These are phyloP conservation scores for Ochropleura leucogaster DNA, from an alignment of 2,888 invertebrate species.

Conservation along the genomic window DNA sequence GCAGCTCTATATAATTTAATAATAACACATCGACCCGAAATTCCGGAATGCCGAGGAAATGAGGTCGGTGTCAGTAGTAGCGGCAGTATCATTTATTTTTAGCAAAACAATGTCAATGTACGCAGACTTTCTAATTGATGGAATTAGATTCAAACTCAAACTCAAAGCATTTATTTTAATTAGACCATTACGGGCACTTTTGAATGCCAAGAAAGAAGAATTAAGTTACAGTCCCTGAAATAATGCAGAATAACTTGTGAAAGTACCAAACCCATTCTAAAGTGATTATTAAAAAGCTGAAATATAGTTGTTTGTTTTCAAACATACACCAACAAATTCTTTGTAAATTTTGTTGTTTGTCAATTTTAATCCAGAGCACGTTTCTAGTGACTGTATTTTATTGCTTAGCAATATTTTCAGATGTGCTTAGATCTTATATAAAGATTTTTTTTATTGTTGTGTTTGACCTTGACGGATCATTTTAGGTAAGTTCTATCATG, in stretches of 20 bases:
- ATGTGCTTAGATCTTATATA: background rate
- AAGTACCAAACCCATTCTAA: too few species aligned
- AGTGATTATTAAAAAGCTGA: background rate
- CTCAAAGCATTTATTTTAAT: too few species aligned
- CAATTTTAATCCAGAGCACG: background rate
- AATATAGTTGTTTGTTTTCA: background rate
- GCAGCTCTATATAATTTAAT: background rate
- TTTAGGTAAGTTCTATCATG: background rate
- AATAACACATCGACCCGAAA: conserved; percentile 10
- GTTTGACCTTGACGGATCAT: background rate
- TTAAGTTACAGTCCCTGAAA: too few species aligned
- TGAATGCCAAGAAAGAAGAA: too few species aligned
- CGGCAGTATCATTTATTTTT: conserved; percentile 14
- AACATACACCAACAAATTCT: background rate
- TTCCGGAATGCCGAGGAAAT: conserved; percentile 6
- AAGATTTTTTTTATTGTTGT: background rate
- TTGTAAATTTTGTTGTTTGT: background rate
- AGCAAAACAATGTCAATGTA: conserved; percentile 11
- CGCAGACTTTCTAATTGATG: background rate
- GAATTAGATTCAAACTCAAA: background rate
- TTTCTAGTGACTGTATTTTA: background rate
- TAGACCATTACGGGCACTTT: too few species aligned
- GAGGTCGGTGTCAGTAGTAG: background rate
- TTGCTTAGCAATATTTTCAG: background rate
- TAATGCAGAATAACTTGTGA: too few species aligned